Evolutionary conservation across 2,113 vertebrate genomes (phyloP).

Genomic region (Eurypyga helias): DNA sequence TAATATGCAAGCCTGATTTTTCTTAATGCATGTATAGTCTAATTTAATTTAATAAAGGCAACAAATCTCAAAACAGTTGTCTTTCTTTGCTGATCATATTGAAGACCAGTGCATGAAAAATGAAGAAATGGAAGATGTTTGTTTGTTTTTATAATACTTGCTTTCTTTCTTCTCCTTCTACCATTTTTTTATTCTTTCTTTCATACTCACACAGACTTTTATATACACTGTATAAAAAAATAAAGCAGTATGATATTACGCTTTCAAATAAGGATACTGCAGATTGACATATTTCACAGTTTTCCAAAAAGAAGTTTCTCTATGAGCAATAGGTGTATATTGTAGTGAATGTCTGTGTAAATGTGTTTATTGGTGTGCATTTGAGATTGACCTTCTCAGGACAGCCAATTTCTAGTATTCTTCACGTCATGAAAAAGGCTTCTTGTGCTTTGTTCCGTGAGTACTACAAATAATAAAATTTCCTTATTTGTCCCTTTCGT

Average conservation of each 20-base stretch:
- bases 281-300: not conserved
- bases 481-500: not conserved
- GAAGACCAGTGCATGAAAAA: not conserved
- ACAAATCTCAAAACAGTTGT: fast-evolving
- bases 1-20: not conserved
- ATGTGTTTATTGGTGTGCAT: not conserved
- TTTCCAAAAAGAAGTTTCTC: not conserved
- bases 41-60: not conserved
- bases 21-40: not conserved
- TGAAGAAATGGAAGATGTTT: not conserved
- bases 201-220: not conserved
- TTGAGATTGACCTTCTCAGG: not conserved
- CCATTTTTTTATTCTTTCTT: not conserved
- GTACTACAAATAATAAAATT: not conserved
- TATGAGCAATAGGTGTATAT: not conserved
- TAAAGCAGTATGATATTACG: not conserved
- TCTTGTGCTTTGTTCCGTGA: not conserved
- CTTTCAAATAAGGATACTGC: not conserved
- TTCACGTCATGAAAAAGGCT: not conserved
- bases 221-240: not conserved
- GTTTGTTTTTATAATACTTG: not conserved
- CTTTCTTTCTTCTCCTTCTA: not conserved
- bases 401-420: not conserved
- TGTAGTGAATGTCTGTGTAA: not conserved
- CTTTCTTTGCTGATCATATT: not conserved